Evolutionary conservation across 2,113 vertebrate genomes (phyloP).

Genomic region (Octodon degus): DNA sequence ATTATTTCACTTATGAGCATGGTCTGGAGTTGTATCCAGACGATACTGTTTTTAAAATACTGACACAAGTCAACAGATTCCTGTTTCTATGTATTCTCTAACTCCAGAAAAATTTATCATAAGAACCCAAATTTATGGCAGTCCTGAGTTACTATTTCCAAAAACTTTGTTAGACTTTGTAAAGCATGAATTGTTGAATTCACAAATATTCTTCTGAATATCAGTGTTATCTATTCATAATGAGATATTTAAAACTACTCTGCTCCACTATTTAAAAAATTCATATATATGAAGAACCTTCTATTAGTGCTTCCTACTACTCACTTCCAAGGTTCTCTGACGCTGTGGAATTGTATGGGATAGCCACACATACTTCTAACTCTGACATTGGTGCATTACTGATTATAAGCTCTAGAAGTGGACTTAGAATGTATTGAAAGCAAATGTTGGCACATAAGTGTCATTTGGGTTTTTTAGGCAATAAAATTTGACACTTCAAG

Average conservation of each 20-base stretch:
- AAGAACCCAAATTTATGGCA: not conserved
- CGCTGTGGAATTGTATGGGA: not conserved
- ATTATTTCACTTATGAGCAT: too few relatives aligned
- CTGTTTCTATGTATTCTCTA: not conserved
- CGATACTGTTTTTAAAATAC: not conserved
- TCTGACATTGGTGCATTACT: slow-evolving; percentile 3
- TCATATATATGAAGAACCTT: not conserved
- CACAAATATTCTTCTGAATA: not conserved
- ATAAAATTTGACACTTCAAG: not conserved
- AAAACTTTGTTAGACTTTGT: not conserved
- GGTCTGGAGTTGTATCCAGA: too few relatives aligned
- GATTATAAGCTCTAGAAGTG: not conserved
- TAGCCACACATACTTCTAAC: not conserved
- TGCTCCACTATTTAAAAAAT: not conserved
- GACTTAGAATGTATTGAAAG: not conserved
- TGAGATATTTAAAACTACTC: not conserved
- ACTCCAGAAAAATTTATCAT: not conserved
- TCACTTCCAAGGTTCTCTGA: not conserved
- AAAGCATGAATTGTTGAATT: not conserved
- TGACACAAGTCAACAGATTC: not conserved
- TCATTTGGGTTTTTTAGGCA: slow-evolving; percentile 4
- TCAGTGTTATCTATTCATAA: not conserved
- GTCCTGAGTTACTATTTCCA: not conserved
- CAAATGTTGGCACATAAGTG: slow-evolving; percentile 27
- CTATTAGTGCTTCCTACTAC: slow-evolving; percentile 16